Base-by-base conservation (phyloP, 2,888 invertebrate species). In the Ornithoptera alexandrae region DNA sequence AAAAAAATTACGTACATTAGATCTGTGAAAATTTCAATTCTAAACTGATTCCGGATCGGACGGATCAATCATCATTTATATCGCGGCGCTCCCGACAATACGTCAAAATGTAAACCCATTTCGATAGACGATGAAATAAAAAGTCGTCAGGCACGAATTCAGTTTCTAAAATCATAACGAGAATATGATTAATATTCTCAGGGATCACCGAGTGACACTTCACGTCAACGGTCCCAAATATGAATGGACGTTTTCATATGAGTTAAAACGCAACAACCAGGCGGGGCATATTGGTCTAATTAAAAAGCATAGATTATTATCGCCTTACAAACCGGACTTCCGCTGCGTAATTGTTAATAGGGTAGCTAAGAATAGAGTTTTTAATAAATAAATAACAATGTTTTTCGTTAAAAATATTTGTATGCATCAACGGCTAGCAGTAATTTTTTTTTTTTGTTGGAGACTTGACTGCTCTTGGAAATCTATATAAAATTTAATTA, bases 231-330 rank as follows among this genome's bases (percentile, higher is more conserved):
- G 75, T 79, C 79, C 78, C 78, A 89, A 89, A 92, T 88, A 83
- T 83, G 89, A 91, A 91, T 92, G 90, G 91, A 90, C 90, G 86
- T 86, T 86, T 88, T 79, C 83, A 85, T 88, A 89, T 87, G 88
- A 88, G 89, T 88, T 82, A 85, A 84, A 81, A 82, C 83, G 76
- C 39, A 39, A 39, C 39, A 39, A 39, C 79, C 82, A 81, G 87
- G 86, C 84, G 88, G 87, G 75, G 88, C 83, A 81, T 88, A 85
- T 84, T 81, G 79, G 86, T 84, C 81, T 88, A 88, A 88, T 88
- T 88, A 89, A 89, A 89, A 88, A 85, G 81, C 81, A 80, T 81
- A 88, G 89, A 89, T 89, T 79, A 81, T 84, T 88, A 89, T 89
- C 89, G 79, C 80, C 78, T 80, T 76, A 75, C 84, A 84, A 83